Percentiles rank a stretch among this genome's conserved stretches.
Evolutionary conservation across 2,797 vertebrate species (phyloP).

Genomic region (Tinamus major): DNA sequence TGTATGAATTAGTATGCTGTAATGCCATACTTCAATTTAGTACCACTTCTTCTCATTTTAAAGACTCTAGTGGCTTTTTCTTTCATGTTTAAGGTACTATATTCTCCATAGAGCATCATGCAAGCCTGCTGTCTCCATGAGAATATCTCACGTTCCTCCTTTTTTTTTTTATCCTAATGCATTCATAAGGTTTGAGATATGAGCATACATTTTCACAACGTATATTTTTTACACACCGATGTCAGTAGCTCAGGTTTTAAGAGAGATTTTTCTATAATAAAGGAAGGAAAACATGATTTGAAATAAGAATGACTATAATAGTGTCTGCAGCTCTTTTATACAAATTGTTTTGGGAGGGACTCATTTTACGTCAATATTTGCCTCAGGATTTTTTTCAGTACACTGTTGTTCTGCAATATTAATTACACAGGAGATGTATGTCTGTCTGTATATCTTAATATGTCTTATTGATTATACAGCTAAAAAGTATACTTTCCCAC

Average conservation of each 20-base stretch:
- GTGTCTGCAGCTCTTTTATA: not conserved
- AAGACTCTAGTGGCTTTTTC: constrained; percentile 19
- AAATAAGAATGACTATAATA: not conserved
- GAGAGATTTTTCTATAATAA: not conserved
- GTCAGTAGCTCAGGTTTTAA: not conserved
- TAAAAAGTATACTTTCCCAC: not conserved
- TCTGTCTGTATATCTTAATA: not conserved
- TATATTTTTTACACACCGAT: constrained; percentile 40
- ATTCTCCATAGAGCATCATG: constrained; percentile 18
- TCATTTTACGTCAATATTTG: not conserved
- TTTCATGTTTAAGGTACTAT: constrained; percentile 6
- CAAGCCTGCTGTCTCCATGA: constrained; percentile 25
- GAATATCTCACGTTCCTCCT: constrained; percentile 26
- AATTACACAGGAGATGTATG: not conserved
- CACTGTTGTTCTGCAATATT: not conserved
- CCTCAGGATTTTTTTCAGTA: not conserved
- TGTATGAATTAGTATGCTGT: not conserved
- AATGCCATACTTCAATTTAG: not conserved
- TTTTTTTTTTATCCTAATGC: not conserved
- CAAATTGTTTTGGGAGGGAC: not conserved
- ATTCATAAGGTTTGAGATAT: constrained; percentile 14
- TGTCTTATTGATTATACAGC: not conserved
- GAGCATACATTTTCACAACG: constrained; percentile 48
- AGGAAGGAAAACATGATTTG: not conserved
- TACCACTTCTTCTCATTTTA: not conserved